A percentile compares a stretch with the other conserved stretches of the same genome.
Conservation (phyloP, 2,113 vertebrate species). For the Brevimyrus niger region DNA sequence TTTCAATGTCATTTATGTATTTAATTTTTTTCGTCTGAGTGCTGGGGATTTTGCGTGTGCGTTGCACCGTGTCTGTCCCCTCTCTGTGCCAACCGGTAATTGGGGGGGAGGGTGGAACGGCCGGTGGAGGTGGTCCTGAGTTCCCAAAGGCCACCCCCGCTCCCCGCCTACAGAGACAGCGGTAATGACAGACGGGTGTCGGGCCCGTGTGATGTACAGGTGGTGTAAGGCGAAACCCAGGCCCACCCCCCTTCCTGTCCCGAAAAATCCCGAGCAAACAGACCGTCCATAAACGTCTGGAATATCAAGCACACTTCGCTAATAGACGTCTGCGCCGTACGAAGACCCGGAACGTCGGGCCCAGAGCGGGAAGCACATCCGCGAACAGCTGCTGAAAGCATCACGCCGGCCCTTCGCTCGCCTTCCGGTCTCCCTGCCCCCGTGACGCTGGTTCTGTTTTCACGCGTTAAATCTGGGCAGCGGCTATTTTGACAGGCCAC, state of each 20-base stretch:
- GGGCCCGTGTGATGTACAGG: slow-evolving; percentile 25
- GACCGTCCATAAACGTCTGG: slow-evolving; percentile 41
- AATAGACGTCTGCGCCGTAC: slow-evolving; percentile 38
- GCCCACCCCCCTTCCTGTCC: slow-evolving; percentile 16
- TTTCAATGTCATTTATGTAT: neutral
- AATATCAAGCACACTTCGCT: slow-evolving; percentile 44
- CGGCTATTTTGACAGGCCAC: slow-evolving; percentile 26
- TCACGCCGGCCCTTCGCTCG: slow-evolving; percentile 30
- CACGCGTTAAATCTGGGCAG: slow-evolving; percentile 29
- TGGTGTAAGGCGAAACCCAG: slow-evolving; percentile 23
- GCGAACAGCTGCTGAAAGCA: slow-evolving; percentile 39
- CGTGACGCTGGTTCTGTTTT: slow-evolving; percentile 10
- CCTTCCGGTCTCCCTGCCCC: slow-evolving; percentile 22
- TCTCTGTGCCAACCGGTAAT: neutral
- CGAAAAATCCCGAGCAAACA: slow-evolving; percentile 21
- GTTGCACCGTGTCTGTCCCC: neutral
- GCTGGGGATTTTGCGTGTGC: neutral
- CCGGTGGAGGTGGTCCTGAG: neutral
- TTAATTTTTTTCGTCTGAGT: neutral
- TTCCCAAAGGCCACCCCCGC: neutral
- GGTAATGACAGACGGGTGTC: slow-evolving; percentile 19
- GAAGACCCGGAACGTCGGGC: slow-evolving; percentile 28
- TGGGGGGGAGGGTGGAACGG: neutral
- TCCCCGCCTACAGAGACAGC: slow-evolving; percentile 4
- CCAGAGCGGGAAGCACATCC: slow-evolving; percentile 30